Evolutionary conservation across 2,797 vertebrate genomes (phyloP).

Genomic region (Tadarida brasiliensis): DNA sequence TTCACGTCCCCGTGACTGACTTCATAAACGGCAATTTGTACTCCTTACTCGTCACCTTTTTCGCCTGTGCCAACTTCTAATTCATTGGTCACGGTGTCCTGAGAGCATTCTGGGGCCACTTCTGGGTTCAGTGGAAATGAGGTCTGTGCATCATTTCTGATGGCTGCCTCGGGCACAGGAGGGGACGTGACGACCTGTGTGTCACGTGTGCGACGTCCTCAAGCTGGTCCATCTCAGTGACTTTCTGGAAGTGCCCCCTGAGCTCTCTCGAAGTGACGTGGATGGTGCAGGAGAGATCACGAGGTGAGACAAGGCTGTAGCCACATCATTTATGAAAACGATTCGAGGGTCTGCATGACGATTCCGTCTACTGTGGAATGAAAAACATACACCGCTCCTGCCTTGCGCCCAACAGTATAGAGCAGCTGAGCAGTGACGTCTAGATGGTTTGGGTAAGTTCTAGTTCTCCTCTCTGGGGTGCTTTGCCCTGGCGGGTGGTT

Average conservation of each 20-base stretch:
- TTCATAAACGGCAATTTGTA: background rate
- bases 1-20: background rate
- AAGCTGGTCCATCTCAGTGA: background rate
- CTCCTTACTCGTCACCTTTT: background rate
- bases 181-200: background rate
- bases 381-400: background rate
- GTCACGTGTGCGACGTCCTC: background rate
- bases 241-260: background rate
- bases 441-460: background rate
- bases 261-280: background rate
- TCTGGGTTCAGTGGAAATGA: background rate
- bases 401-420: background rate
- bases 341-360: background rate
- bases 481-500: background rate
- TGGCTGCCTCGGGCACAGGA: background rate
- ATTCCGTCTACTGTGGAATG: background rate
- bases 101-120: background rate
- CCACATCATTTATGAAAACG: background rate
- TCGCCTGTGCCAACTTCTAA: background rate
- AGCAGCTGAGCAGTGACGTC: background rate
- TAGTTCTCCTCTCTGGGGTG: background rate
- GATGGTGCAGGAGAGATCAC: background rate
- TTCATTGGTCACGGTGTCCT: background rate
- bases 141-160: constrained; percentile 13
- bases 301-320: background rate